phyloP scores from a whole-genome alignment of 2,888 invertebrate genomes.

The Acleris emargana region DNA sequence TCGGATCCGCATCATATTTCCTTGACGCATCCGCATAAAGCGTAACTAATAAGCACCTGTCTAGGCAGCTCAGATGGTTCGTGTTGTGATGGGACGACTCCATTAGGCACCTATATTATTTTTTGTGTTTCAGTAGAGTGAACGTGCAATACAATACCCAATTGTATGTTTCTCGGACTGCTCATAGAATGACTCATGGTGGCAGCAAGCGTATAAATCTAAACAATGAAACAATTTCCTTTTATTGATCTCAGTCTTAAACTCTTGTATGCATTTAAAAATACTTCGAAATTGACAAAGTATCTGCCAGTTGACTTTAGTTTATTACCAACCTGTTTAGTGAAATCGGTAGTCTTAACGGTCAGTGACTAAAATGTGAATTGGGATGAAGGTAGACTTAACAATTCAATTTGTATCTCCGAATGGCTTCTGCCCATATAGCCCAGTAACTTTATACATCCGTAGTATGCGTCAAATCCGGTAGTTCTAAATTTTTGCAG shows the following conservation, averaged over 20 bases:
- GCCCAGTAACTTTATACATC: too few species aligned
- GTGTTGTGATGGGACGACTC: not conserved
- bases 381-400: not conserved
- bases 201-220: conserved; percentile 19
- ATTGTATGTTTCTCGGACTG: conserved; percentile 76
- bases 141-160: conserved; percentile 49
- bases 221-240: conserved; percentile 19
- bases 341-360: not conserved
- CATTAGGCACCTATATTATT: conserved; percentile 9
- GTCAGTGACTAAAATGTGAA: conserved; percentile 2
- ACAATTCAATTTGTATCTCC: too few species aligned
- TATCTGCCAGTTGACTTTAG: conserved; percentile 9
- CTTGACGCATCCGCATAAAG: conserved; percentile 2
- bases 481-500: too few species aligned
- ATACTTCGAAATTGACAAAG: conserved; percentile 28
- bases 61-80: not conserved
- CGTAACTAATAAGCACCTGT: conserved; percentile 1
- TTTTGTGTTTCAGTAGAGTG: conserved; percentile 6
- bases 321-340: not conserved
- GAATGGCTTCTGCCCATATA: too few species aligned
- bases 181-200: conserved; percentile 78
- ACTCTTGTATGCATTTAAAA: conserved; percentile 35
- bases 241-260: conserved; percentile 15
- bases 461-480: too few species aligned
- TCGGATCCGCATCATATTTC: too few species aligned